A percentile compares a stretch with the other conserved stretches of the same genome.
These are phyloP conservation scores for Athalia circularis DNA, from an alignment of 2,888 invertebrate species.

Conservation along the genomic window DNA sequence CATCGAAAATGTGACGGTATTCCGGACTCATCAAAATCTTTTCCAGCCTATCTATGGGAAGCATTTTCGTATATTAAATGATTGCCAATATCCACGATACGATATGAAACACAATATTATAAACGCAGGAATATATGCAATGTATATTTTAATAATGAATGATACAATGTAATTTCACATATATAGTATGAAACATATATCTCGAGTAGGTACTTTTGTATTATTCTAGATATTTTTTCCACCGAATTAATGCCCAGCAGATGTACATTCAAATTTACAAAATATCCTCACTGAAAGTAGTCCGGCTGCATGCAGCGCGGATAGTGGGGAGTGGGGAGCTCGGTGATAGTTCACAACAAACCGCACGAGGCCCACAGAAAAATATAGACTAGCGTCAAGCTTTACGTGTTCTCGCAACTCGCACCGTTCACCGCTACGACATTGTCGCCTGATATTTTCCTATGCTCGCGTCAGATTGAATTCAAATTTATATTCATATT, in stretches of 20 bases:
- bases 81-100: background rate
- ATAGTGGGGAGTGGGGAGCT: no score
- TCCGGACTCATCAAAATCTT: slow-evolving; percentile 8
- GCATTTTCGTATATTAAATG: background rate
- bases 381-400: slow-evolving; percentile 3
- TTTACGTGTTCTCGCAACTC: background rate
- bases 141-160: background rate
- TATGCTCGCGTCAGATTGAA: no score
- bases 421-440: background rate
- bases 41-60: slow-evolving; percentile 1
- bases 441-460: background rate
- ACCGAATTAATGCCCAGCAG: no score
- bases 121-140: background rate
- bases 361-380: no score
- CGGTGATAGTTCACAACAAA: no score
- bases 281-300: no score
- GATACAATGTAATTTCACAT: background rate
- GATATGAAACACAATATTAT: background rate
- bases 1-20: slow-evolving; percentile 12
- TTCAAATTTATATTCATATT: no score
- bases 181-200: no score
- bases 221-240: no score
- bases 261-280: no score
- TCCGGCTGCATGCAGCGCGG: no score
- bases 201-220: no score